A percentile compares a stretch with the other conserved stretches of the same genome.
These are phyloP conservation scores for Pipa parva DNA, from an alignment of 2,113 vertebrate genomes.

Conservation along the genomic window DNA sequence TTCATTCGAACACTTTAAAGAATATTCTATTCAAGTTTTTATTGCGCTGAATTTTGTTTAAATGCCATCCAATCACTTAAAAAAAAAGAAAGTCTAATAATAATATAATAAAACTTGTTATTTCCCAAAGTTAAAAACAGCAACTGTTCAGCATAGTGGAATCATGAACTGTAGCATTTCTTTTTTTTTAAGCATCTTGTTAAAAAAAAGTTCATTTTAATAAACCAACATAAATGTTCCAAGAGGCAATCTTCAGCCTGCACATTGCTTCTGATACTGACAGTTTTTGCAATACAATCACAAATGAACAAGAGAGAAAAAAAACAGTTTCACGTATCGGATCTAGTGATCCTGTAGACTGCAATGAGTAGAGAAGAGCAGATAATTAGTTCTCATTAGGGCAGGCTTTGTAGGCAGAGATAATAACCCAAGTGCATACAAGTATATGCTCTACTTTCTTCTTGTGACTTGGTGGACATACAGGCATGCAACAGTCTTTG, in stretches of 20 bases:
- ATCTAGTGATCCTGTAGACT: slow-evolving; percentile 34
- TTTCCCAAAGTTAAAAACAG: not conserved
- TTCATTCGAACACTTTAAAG: not conserved
- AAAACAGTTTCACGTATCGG: slow-evolving; percentile 27
- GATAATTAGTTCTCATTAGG: slow-evolving; percentile 43
- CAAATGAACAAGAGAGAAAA: slow-evolving; percentile 24
- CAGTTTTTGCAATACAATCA: slow-evolving; percentile 26
- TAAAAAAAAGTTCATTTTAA: slow-evolving; percentile 21
- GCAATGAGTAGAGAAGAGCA: slow-evolving; percentile 25
- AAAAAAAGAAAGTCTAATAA: slow-evolving; percentile 11
- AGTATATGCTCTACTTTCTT: slow-evolving; percentile 31
- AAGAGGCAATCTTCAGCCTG: slow-evolving; percentile 10
- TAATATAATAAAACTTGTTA: slow-evolving; percentile 1
- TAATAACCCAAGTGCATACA: slow-evolving; percentile 34
- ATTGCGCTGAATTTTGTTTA: not conserved
- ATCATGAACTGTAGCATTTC: slow-evolving; percentile 18
- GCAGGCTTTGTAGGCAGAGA: slow-evolving; percentile 34
- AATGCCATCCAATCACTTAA: not conserved
- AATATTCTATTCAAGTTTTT: not conserved
- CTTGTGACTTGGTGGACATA: slow-evolving; percentile 29
- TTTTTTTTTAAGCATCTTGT: slow-evolving; percentile 25
- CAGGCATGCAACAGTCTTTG: slow-evolving; percentile 25
- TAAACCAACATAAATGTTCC: slow-evolving; percentile 15
- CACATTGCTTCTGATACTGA: slow-evolving; percentile 20
- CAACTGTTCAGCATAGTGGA: slow-evolving; percentile 11